These are phyloP conservation scores for Megastigmus dorsalis DNA, from an alignment of 2,888 invertebrate genomes.

Conservation along the genomic window DNA sequence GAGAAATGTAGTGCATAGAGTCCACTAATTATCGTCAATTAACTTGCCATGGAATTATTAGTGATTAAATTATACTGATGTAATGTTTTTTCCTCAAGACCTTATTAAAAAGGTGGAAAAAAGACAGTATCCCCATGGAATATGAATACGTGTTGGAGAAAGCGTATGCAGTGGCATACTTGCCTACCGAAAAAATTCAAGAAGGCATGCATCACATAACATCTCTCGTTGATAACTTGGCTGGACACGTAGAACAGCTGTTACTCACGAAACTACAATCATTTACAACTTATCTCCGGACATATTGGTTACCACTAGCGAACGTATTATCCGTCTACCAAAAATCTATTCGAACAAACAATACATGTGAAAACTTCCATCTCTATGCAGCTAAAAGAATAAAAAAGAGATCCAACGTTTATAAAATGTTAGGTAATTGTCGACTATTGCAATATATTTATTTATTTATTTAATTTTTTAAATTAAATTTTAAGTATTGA, in stretches of 20 bases:
- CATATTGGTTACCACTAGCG: neutral
- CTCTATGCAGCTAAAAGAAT: neutral
- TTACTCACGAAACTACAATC: neutral
- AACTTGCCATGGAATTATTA: too few relatives aligned
- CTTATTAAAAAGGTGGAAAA: neutral
- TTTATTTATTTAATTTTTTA: too few relatives aligned
- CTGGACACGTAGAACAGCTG: neutral
- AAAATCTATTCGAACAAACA: conserved; percentile 7
- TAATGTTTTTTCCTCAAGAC: neutral
- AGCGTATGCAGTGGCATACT: conserved; percentile 11
- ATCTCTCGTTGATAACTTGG: neutral
- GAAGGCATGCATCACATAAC: neutral
- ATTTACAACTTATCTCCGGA: neutral
- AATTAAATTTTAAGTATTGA: too few relatives aligned
- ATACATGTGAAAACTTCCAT: conserved; percentile 18
- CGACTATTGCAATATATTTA: too few relatives aligned
- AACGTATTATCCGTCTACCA: conserved; percentile 12
- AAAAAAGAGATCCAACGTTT: neutral
- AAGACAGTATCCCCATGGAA: neutral
- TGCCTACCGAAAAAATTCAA: neutral
- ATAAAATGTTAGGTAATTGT: conserved; percentile 15
- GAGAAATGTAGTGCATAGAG: too few relatives aligned
- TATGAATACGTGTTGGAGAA: conserved; percentile 1
- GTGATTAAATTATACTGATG: neutral
- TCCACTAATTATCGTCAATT: too few relatives aligned